These are phyloP conservation scores for Rhodophaea formosa DNA, from an alignment of 2,888 invertebrate species.

Conservation along the genomic window DNA sequence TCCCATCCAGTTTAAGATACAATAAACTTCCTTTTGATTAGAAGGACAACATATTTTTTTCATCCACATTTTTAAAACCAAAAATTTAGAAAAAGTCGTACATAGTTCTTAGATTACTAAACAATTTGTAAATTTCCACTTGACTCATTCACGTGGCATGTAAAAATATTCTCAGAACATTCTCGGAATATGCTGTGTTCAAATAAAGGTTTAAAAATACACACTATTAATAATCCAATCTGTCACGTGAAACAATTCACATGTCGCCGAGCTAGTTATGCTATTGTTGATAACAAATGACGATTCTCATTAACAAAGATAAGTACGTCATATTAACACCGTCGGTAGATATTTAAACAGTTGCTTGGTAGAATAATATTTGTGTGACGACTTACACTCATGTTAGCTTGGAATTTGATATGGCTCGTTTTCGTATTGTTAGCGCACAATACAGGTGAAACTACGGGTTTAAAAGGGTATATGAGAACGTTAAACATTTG, in stretches of 20 bases:
- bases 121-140: too few species aligned
- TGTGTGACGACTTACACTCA: not conserved
- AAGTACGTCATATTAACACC: not conserved
- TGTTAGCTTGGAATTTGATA: not conserved
- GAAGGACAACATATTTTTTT: too few species aligned
- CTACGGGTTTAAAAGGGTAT: not conserved
- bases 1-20: too few species aligned
- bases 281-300: not conserved
- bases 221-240: not conserved
- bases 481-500: not conserved
- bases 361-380: not conserved
- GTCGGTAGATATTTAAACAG: not conserved
- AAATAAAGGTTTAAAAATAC: not conserved
- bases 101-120: too few species aligned
- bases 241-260: not conserved
- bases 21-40: too few species aligned
- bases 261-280: not conserved
- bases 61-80: too few species aligned
- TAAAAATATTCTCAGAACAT: not conserved
- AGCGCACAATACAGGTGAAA: not conserved
- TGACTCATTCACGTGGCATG: not conserved
- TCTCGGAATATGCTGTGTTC: not conserved
- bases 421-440: conserved; percentile 7
- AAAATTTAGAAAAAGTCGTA: too few species aligned
- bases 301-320: not conserved